Conservation (phyloP, 1,140 invertebrate genomes). For the Ectropis grisescens region DNA sequence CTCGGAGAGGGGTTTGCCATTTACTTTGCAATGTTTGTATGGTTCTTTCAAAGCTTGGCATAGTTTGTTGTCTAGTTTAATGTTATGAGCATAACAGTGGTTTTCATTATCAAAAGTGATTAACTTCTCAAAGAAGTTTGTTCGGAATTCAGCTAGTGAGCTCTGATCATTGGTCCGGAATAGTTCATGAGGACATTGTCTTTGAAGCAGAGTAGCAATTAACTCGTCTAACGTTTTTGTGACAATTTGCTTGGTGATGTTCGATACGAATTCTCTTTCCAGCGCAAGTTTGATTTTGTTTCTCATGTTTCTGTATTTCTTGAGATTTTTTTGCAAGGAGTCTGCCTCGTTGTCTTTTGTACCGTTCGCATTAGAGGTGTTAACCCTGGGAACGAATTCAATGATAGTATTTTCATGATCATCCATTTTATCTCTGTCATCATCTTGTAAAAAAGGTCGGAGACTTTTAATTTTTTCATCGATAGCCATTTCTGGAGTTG, state of each 20-base stretch:
- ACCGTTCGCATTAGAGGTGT: too few relatives aligned
- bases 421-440: constrained; percentile 18
- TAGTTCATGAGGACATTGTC: constrained; percentile 23
- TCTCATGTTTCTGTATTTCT: constrained; percentile 30
- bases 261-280: constrained; percentile 25
- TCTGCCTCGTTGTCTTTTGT: too few relatives aligned
- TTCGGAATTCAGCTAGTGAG: too few relatives aligned
- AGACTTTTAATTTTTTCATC: constrained; percentile 25
- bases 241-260: constrained; percentile 26
- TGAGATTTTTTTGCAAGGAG: too few relatives aligned
- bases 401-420: constrained; percentile 36
- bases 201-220: constrained; percentile 23
- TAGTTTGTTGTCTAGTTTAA: too few relatives aligned
- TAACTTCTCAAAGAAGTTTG: too few relatives aligned
- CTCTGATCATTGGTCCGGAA: too few relatives aligned
- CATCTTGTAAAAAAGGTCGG: constrained; percentile 29
- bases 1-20: too few relatives aligned
- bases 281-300: constrained; percentile 27
- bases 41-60: too few relatives aligned
- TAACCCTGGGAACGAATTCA: constrained; percentile 20
- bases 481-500: constrained; percentile 20
- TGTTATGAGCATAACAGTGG: too few relatives aligned
- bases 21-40: too few relatives aligned
- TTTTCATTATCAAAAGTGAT: too few relatives aligned
- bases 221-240: constrained; percentile 33